These are phyloP conservation scores for Buceros bicornis DNA, from an alignment of 2,797 vertebrate genomes.

Conservation along the genomic window DNA sequence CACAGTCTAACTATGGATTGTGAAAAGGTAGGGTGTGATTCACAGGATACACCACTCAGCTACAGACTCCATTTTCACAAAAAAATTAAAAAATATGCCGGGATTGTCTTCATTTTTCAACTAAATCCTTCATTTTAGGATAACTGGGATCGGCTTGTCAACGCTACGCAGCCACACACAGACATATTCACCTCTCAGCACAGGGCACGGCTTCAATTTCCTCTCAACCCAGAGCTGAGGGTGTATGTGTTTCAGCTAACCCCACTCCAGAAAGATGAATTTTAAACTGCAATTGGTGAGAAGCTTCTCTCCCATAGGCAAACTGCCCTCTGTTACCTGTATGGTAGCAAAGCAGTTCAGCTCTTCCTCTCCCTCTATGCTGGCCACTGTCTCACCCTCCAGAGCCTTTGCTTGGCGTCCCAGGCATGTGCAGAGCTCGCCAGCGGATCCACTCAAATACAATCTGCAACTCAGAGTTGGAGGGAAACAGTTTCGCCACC, in stretches of 20 bases:
- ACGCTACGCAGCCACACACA: neutral
- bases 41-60: neutral
- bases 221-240: neutral
- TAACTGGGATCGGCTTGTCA: neutral
- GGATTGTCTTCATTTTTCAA: neutral
- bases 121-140: neutral
- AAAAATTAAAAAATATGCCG: neutral
- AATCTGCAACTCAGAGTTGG: neutral
- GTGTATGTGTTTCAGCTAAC: neutral
- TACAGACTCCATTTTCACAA: neutral
- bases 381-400: neutral
- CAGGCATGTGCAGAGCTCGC: neutral
- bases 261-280: neutral
- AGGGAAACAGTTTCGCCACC: neutral
- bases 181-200: neutral
- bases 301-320: neutral
- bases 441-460: neutral
- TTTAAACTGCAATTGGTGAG: neutral
- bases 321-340: neutral
- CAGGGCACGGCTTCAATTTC: neutral
- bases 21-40: neutral
- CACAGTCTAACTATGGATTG: neutral
- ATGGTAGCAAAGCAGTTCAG: neutral
- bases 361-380: neutral
- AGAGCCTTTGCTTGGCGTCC: neutral